Percentiles rank a stretch among this genome's conserved stretches.
Evolutionary conservation across 1,140 invertebrate species (phyloP).

Genomic region (Maconellicoccus hirsutus): DNA sequence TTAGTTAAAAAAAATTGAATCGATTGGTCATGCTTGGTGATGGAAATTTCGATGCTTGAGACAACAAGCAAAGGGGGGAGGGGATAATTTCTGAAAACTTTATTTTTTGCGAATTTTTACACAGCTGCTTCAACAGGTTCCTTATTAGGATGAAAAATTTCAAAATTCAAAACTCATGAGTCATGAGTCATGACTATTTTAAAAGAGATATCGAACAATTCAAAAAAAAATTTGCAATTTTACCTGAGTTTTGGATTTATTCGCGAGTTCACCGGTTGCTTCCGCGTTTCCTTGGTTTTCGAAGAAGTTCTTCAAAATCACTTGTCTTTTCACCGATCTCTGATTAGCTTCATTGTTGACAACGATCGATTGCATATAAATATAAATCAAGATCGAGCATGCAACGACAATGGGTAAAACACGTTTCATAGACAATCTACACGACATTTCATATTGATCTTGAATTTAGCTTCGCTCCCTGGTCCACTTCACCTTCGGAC

Average conservation of each 20-base stretch:
- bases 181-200: too few species aligned
- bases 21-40: too few species aligned
- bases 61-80: too few species aligned
- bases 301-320: not conserved
- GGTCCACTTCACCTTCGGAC: not conserved
- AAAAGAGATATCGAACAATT: too few species aligned
- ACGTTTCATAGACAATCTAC: slow-evolving; percentile 10
- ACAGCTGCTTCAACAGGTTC: too few species aligned
- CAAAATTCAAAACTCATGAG: too few species aligned
- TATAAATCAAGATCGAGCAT: not conserved
- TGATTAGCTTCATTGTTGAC: not conserved
- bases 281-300: not conserved
- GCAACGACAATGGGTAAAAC: not conserved
- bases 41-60: too few species aligned
- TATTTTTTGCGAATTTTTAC: too few species aligned
- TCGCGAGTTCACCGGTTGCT: not conserved
- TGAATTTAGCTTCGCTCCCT: not conserved
- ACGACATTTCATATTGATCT: slow-evolving; percentile 1
- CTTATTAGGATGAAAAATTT: too few species aligned
- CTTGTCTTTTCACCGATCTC: not conserved
- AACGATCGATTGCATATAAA: not conserved
- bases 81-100: too few species aligned
- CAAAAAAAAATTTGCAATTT: too few species aligned
- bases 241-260: not conserved
- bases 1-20: too few species aligned